Evolutionary conservation across 37 sponge, comb jelly and placozoan species (phyloP).

Genomic region (Crambe crambe): DNA sequence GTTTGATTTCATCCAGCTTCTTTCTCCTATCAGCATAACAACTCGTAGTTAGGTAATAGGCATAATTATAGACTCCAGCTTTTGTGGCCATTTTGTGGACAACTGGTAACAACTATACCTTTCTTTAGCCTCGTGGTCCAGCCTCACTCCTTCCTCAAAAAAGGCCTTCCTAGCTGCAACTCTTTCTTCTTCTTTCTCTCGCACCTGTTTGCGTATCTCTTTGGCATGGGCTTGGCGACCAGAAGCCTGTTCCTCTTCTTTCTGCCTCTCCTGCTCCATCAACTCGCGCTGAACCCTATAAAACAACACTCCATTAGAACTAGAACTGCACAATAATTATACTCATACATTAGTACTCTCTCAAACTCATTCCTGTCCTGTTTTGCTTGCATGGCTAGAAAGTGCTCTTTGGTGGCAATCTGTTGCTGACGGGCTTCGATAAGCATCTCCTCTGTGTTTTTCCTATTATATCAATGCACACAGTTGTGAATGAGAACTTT

Average conservation of each 20-base stretch:
- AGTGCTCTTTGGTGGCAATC: conserved; percentile 92
- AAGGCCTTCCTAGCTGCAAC: conserved; percentile 73
- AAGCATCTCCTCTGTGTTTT: conserved; percentile 78
- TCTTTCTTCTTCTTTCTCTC: conserved; percentile 77
- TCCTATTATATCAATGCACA: conserved; percentile 18
- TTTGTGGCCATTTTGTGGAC: background rate
- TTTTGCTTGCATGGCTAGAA: conserved; percentile 92
- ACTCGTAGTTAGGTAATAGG: too few species aligned
- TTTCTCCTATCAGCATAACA: conserved; percentile 42
- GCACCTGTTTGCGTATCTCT: conserved; percentile 91
- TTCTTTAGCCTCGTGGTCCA: conserved; percentile 97
- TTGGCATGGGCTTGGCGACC: conserved; percentile 61
- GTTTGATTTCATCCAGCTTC: conserved; percentile 94
- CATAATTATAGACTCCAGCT: background rate
- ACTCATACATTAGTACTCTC: conserved; percentile 79
- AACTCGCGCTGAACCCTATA: conserved; percentile 76
- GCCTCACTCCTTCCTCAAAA: conserved; percentile 96
- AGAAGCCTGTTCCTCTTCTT: conserved; percentile 14
- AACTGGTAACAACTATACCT: conserved; percentile 36
- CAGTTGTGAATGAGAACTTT: background rate
- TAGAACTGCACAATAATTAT: background rate
- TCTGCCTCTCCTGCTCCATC: conserved; percentile 62
- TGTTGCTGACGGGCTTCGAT: conserved; percentile 81
- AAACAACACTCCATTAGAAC: background rate
- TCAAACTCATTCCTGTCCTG: conserved; percentile 94